phyloP scores from a whole-genome alignment of 1,140 invertebrate species.

The Arctopsyche grandis region DNA sequence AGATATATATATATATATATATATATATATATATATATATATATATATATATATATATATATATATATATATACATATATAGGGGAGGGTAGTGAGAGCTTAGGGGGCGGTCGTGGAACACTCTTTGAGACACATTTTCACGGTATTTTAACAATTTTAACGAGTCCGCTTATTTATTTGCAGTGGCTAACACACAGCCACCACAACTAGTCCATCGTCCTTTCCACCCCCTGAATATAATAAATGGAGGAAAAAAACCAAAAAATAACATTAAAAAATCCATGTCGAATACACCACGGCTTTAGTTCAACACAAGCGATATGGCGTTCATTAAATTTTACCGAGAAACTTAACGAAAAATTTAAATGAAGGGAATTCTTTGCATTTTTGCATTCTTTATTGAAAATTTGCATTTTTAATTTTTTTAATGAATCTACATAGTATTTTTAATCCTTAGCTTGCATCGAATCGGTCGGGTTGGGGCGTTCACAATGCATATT shows the following conservation, averaged over 20 bases:
- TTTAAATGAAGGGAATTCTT: neutral
- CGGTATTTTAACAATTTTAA: constrained; percentile 56
- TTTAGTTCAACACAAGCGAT: no score
- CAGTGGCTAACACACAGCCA: constrained; percentile 42
- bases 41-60: constrained; percentile 3
- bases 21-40: no score
- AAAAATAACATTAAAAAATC: no score
- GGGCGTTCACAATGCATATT: no score
- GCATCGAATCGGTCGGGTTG: no score
- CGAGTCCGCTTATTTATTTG: constrained; percentile 53
- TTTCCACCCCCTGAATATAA: neutral
- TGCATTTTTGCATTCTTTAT: neutral
- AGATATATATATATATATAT: constrained; percentile 17
- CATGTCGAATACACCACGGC: no score
- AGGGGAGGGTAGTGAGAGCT: neutral
- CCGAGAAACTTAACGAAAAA: neutral
- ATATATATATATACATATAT: no score
- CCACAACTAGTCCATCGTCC: constrained; percentile 42
- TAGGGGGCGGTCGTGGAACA: constrained; percentile 27
- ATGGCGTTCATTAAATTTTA: neutral
- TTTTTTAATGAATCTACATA: no score
- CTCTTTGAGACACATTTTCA: constrained; percentile 54
- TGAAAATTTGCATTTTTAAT: no score
- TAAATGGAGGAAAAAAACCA: no score
- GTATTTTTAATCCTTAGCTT: no score